Percentiles rank a stretch among this genome's conserved stretches.
phyloP scores from a whole-genome alignment of 2,113 vertebrate genomes.

The Carassius auratus region DNA sequence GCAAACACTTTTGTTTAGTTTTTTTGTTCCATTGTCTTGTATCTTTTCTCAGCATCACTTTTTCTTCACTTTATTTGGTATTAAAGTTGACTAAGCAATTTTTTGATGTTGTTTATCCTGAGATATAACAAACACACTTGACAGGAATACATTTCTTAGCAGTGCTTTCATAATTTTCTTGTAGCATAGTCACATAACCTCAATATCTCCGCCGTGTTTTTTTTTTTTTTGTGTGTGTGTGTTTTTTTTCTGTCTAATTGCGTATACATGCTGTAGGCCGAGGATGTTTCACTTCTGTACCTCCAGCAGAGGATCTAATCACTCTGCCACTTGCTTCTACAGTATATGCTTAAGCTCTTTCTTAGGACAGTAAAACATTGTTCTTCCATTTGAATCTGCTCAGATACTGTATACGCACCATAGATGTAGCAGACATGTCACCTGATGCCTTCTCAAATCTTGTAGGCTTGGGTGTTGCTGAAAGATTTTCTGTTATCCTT shows the following conservation, averaged over 20 bases:
- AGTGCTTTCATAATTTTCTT: background rate
- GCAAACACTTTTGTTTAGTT: background rate
- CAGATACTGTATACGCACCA: background rate
- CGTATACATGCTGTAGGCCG: background rate
- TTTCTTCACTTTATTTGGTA: conserved; percentile 5
- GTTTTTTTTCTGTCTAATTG: background rate
- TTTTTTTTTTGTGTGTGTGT: too few species aligned
- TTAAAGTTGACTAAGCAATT: background rate
- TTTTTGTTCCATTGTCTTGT: background rate
- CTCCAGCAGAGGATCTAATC: background rate
- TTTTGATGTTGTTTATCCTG: conserved; percentile 19
- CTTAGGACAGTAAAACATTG: background rate
- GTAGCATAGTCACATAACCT: conserved; percentile 23
- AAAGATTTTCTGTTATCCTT: background rate
- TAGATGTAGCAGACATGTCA: conserved; percentile 10
- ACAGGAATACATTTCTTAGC: background rate
- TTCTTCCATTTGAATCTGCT: conserved; percentile 27
- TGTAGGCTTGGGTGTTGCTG: conserved; percentile 3
- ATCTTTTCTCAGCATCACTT: background rate
- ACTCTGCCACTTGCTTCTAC: background rate
- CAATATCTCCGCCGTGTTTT: background rate
- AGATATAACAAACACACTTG: background rate
- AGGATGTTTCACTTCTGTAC: background rate
- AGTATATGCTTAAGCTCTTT: background rate
- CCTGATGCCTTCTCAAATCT: conserved; percentile 26